Percentiles rank a stretch among this genome's conserved stretches.
Conservation (phyloP, 1,140 invertebrate genomes). For the Zaprionus davidi region DNA sequence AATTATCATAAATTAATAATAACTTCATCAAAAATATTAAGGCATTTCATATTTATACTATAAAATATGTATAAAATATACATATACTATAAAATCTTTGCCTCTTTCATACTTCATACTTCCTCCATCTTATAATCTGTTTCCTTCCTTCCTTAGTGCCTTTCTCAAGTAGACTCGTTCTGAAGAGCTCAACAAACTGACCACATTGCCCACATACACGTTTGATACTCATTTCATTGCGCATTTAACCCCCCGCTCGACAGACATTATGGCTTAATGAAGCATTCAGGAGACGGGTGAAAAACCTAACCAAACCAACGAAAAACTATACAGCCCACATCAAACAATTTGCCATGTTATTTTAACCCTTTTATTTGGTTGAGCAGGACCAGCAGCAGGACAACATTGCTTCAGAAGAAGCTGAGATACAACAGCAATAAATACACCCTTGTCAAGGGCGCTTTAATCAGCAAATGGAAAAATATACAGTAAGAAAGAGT, state of each 20-base stretch:
- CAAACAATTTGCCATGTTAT: constrained; percentile 75
- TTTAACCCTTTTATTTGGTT: constrained; percentile 69
- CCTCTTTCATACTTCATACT: no score
- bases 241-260: constrained; percentile 15
- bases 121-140: not conserved
- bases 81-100: no score
- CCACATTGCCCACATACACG: constrained; percentile 10
- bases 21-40: no score
- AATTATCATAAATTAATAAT: no score
- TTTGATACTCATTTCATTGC: constrained; percentile 30
- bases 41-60: no score
- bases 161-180: no score
- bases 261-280: constrained; percentile 66
- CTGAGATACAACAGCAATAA: not conserved
- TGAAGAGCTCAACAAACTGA: not conserved
- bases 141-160: not conserved
- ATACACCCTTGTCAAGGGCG: constrained; percentile 62
- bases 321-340: constrained; percentile 55
- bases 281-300: constrained; percentile 45
- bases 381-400: constrained; percentile 5
- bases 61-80: no score
- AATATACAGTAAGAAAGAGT: constrained; percentile 9
- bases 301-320: constrained; percentile 29
- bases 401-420: not conserved
- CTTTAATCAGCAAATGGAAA: constrained; percentile 80